Evolutionary conservation across 2,888 invertebrate genomes (phyloP).

Genomic region (Melanotus villosus): DNA sequence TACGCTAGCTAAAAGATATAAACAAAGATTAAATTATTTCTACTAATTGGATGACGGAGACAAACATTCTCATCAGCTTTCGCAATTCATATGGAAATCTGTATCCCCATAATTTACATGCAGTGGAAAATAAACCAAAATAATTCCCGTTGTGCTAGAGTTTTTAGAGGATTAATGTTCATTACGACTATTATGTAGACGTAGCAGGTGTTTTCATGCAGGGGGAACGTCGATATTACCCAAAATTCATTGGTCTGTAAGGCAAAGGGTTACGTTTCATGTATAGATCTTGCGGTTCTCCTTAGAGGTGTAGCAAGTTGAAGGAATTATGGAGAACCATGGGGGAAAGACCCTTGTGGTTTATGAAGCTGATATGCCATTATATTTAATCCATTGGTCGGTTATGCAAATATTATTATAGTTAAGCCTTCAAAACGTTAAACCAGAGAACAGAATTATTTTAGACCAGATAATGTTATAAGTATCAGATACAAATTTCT

Average conservation of each 20-base stretch:
- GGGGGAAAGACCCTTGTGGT: neutral
- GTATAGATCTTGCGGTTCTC: conserved; percentile 7
- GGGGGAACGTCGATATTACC: neutral
- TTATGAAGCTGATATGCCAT: neutral
- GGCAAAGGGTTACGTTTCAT: neutral
- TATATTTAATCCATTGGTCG: neutral
- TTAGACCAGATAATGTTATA: too few species aligned
- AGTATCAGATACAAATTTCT: too few species aligned
- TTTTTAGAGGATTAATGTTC: neutral
- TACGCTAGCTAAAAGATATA: conserved; percentile 12
- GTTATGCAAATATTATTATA: neutral
- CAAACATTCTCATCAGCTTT: conserved; percentile 26
- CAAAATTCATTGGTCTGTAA: conserved; percentile 1
- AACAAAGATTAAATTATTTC: conserved; percentile 35
- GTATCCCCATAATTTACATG: conserved; percentile 9
- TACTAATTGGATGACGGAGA: conserved; percentile 34
- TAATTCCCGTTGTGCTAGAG: neutral
- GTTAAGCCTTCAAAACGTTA: too few species aligned
- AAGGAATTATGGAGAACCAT: neutral
- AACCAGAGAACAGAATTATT: too few species aligned
- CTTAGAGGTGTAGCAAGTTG: neutral
- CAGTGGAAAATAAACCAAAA: neutral
- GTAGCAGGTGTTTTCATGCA: neutral
- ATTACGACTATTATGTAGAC: neutral
- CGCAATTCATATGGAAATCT: conserved; percentile 13